Evolutionary conservation across 92 coral and sea anemone genomes (phyloP), one percentile per base, ranked within the genome.

Genomic region (Zoanthus gigantus): DNA sequence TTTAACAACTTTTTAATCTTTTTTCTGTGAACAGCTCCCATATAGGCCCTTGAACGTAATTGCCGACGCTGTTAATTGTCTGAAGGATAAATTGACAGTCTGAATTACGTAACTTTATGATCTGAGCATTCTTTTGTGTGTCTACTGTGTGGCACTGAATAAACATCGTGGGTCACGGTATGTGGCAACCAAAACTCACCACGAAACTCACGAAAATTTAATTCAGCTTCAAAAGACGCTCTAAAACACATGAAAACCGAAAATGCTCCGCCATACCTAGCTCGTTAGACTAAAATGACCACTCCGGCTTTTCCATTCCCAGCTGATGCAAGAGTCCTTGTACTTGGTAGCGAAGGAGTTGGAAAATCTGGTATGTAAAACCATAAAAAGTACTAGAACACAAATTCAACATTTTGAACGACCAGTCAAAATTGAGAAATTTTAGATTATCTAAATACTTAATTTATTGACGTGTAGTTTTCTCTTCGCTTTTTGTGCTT

Each of bases 351-450:
- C 69, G 69, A 63, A 16, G 69, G 69, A 0, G 69, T 63, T 1
- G 69, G 69, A 63, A 63, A 63, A 63, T 63, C 69, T 63, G 69
- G 69, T 63, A 63, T 63, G 69, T 63, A 63, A 63, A 63, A 63
- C 69, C 69, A 63, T 15, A 63, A 63, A 7, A 63, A 63, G 69
- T 63, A 16, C 29, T 61, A 16, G 14, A 61, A 61, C 14, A 61
- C 0, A 61, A 16, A 61, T 15, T 61, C 15, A 9, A 63, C 5
- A 16, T 63, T 63, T 63, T 63, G 11, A 15, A 16, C 15, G 69
- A 63, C 15, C 69, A 63, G 69, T 63, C 28, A 63, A 63, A 63
- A 63, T 12, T 9, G 69, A 9, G 15, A 63, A 63, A 9, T 63
- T 63, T 63, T 63, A 63, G 28, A 63, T 37, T 37, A 63, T 63